Evolutionary conservation across 2,888 invertebrate species (phyloP).

Genomic region (Parnassius apollo): DNA sequence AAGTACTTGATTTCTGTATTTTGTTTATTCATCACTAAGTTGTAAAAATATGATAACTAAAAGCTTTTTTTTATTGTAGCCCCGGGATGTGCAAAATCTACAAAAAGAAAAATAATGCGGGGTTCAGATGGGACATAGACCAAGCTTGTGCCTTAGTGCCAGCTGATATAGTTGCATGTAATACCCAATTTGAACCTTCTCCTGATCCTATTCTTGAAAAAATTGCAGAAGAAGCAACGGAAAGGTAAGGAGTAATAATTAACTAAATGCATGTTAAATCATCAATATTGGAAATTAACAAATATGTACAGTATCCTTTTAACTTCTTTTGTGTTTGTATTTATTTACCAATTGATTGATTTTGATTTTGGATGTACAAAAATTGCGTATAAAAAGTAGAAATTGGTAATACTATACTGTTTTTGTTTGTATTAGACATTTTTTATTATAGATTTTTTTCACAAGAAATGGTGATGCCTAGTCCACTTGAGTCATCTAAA

Average conservation of each 20-base stretch:
- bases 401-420: too few species aligned
- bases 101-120: slow-evolving; percentile 60
- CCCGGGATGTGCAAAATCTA: slow-evolving; percentile 78
- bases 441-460: slow-evolving; percentile 71
- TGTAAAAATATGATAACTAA: neutral
- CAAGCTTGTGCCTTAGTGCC: slow-evolving; percentile 85
- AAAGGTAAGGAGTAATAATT: slow-evolving; percentile 56
- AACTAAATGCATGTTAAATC: too few species aligned
- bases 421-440: neutral
- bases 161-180: slow-evolving; percentile 84
- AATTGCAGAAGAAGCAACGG: slow-evolving; percentile 85
- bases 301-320: neutral
- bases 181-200: slow-evolving; percentile 82
- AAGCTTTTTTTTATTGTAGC: slow-evolving; percentile 39
- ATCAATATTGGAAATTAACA: neutral
- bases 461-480: slow-evolving; percentile 81
- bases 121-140: slow-evolving; percentile 85
- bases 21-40: too few species aligned
- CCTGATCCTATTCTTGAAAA: slow-evolving; percentile 84
- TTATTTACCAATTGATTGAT: too few species aligned
- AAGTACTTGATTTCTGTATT: slow-evolving; percentile 31
- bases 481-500: slow-evolving; percentile 76
- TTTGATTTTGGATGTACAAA: too few species aligned
- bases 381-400: too few species aligned
- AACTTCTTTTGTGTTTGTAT: too few species aligned